phyloP scores from a whole-genome alignment of 1,140 invertebrate species.

The Diabrotica virgifera region DNA sequence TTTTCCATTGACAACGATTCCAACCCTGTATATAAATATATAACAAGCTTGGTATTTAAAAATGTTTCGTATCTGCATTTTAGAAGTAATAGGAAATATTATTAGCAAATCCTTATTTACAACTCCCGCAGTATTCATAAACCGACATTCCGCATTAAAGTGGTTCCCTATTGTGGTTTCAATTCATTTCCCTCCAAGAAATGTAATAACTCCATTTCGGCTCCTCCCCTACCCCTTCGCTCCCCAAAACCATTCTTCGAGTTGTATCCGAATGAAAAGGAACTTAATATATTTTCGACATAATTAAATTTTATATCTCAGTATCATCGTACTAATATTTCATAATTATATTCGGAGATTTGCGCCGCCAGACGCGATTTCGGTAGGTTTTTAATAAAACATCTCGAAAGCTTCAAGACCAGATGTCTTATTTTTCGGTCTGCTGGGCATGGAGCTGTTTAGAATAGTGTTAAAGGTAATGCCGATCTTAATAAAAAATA shows the following conservation, averaged over 20 bases:
- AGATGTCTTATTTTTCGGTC: background rate
- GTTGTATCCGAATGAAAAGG: background rate
- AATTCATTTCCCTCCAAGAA: slow-evolving; percentile 3
- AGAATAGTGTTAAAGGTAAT: background rate
- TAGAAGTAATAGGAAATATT: no score
- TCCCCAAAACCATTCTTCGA: background rate
- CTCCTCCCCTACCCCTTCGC: no score
- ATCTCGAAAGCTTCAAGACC: background rate
- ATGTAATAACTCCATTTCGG: slow-evolving; percentile 3
- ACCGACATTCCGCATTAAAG: background rate
- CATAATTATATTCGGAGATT: background rate
- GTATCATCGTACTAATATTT: background rate
- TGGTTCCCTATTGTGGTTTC: slow-evolving; percentile 7
- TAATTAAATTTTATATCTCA: slow-evolving; percentile 13
- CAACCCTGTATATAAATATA: no score
- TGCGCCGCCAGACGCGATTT: background rate
- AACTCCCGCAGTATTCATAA: no score
- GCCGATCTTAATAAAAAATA: background rate
- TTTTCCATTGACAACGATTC: no score
- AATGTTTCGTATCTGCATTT: no score
- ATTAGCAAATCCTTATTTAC: no score
- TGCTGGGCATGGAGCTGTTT: background rate
- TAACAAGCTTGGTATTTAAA: no score
- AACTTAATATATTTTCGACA: background rate
- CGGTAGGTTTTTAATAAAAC: background rate